Evolutionary conservation across 1,140 invertebrate species (phyloP).

Genomic region (Portunus trituberculatus): DNA sequence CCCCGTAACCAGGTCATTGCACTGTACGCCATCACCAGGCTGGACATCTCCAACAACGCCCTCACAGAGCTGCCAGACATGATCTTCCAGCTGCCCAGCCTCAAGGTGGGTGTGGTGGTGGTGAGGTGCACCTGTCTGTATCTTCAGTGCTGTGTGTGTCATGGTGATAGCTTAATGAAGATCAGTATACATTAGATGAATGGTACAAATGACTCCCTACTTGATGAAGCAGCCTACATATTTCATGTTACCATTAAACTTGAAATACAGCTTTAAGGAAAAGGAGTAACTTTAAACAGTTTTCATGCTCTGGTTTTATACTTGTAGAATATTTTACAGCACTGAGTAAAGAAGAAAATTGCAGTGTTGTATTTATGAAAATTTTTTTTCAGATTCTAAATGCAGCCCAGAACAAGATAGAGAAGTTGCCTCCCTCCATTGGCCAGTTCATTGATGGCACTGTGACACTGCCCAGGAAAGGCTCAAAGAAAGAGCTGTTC

Average conservation of each 20-base stretch:
- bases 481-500: conserved; percentile 67
- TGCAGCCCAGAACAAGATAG: conserved; percentile 92
- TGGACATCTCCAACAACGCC: conserved; percentile 96
- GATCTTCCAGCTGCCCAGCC: conserved; percentile 91
- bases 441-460: conserved; percentile 76
- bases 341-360: no score
- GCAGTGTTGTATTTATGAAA: no score
- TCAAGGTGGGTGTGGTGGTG: conserved; percentile 59
- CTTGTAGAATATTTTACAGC: no score
- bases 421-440: conserved; percentile 79
- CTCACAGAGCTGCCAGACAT: conserved; percentile 89
- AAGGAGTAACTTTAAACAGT: no score
- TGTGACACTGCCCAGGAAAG: conserved; percentile 71
- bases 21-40: conserved; percentile 93
- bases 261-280: no score
- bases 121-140: not conserved
- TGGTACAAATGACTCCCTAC: no score
- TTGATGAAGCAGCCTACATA: no score
- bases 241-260: no score
- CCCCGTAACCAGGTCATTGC: conserved; percentile 87
- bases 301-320: no score
- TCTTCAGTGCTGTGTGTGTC: no score
- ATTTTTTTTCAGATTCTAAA: conserved; percentile 87
- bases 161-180: no score
- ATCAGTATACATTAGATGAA: no score